Percentiles rank a stretch among this genome's conserved stretches.
phyloP scores from a whole-genome alignment of 2,113 vertebrate genomes.

The Ceyx margarethae region DNA sequence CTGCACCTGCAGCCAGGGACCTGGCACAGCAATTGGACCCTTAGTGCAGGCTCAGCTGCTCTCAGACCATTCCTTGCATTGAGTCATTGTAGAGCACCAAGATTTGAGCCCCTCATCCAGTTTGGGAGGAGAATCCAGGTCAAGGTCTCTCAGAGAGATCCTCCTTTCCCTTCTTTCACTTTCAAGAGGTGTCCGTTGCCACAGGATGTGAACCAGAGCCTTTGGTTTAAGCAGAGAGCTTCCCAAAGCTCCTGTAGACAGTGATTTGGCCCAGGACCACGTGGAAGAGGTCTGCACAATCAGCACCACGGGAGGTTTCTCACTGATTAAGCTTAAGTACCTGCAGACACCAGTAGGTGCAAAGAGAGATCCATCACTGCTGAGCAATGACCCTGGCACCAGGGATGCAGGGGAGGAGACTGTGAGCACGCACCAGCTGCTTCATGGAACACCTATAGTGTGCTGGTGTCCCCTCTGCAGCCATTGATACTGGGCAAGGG shows the following conservation, averaged over 20 bases:
- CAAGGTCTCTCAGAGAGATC: not conserved
- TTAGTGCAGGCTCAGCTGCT: not conserved
- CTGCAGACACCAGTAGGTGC: not conserved
- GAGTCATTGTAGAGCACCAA: not conserved
- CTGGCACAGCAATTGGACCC: not conserved
- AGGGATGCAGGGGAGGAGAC: not conserved
- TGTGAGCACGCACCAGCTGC: not conserved
- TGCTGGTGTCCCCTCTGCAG: not conserved
- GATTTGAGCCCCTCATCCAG: not conserved
- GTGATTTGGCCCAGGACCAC: not conserved
- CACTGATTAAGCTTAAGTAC: not conserved
- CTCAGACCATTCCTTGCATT: not conserved
- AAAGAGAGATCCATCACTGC: not conserved
- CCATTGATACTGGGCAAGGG: not conserved
- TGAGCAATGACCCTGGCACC: not conserved
- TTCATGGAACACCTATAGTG: not conserved
- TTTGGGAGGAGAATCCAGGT: not conserved
- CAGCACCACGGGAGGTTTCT: not conserved
- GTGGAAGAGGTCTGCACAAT: not conserved
- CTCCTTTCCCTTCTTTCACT: not conserved
- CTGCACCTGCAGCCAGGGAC: not conserved
- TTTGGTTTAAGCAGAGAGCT: not conserved
- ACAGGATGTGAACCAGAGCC: not conserved
- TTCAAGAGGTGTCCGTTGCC: fast-evolving
- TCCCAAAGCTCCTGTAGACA: not conserved